Evolutionary conservation across 2,888 invertebrate species (phyloP).

Genomic region (Odontomyia ornata): DNA sequence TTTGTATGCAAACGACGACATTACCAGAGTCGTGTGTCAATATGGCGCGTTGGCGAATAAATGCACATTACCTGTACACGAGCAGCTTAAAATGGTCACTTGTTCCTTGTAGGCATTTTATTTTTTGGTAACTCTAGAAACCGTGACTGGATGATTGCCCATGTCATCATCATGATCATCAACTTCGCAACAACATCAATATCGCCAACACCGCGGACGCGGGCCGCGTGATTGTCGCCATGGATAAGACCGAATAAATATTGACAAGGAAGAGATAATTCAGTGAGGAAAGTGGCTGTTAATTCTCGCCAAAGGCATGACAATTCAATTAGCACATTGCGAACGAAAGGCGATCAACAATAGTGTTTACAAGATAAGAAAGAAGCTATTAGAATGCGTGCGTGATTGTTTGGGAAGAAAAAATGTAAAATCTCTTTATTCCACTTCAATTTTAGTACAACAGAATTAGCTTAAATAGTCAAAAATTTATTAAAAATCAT

Average conservation of each 20-base stretch:
- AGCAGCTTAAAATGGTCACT: constrained; percentile 23
- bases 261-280: constrained; percentile 36
- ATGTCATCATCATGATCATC: constrained; percentile 4
- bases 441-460: too few species aligned
- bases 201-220: background rate
- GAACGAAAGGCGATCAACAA: background rate
- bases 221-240: background rate
- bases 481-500: too few species aligned
- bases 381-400: background rate
- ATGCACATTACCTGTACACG: constrained; percentile 1
- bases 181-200: background rate
- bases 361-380: background rate
- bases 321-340: constrained; percentile 25
- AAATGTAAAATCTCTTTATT: background rate
- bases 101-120: constrained; percentile 34
- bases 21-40: background rate
- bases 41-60: constrained; percentile 34
- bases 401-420: background rate
- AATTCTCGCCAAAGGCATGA: constrained; percentile 24
- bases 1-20: constrained; percentile 40
- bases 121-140: background rate
- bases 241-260: background rate
- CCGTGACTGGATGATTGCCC: constrained; percentile 37
- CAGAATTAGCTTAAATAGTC: too few species aligned
- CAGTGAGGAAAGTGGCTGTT: constrained; percentile 19